Percentiles rank a stretch among this genome's conserved stretches.
These are phyloP conservation scores for cattle (Bos taurus) DNA, from an alignment of 2,113 vertebrate species.

Conservation along the genomic window DNA sequence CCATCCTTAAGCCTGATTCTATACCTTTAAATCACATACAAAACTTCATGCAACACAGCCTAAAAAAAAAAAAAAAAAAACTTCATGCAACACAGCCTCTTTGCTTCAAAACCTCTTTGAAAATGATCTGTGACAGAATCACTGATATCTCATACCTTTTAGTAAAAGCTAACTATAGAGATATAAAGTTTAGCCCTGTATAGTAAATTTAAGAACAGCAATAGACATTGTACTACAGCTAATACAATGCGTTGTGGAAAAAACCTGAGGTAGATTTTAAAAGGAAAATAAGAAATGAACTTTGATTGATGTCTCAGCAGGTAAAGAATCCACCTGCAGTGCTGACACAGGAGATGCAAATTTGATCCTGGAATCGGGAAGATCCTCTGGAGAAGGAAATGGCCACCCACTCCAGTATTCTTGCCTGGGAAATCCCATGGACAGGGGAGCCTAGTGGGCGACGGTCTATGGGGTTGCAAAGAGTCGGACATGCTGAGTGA, in stretches of 20 bases:
- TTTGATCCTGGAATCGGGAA: background rate
- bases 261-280: background rate
- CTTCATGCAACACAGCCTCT: background rate
- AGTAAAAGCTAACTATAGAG: background rate
- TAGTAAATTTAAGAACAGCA: background rate
- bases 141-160: background rate
- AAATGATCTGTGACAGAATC: background rate
- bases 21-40: background rate
- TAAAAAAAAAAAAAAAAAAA: too few species aligned
- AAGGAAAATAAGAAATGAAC: conserved; percentile 10
- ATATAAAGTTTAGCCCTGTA: background rate
- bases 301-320: background rate
- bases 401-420: background rate
- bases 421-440: background rate
- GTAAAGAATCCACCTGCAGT: background rate
- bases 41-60: background rate
- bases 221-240: background rate
- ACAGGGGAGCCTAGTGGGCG: fast-evolving
- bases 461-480: background rate
- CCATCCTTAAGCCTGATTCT: background rate
- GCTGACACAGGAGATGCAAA: background rate
- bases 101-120: background rate
- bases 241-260: background rate
- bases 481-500: background rate
- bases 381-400: background rate